phyloP scores from a whole-genome alignment of 2,888 invertebrate species.

The Pammene fasciana region DNA sequence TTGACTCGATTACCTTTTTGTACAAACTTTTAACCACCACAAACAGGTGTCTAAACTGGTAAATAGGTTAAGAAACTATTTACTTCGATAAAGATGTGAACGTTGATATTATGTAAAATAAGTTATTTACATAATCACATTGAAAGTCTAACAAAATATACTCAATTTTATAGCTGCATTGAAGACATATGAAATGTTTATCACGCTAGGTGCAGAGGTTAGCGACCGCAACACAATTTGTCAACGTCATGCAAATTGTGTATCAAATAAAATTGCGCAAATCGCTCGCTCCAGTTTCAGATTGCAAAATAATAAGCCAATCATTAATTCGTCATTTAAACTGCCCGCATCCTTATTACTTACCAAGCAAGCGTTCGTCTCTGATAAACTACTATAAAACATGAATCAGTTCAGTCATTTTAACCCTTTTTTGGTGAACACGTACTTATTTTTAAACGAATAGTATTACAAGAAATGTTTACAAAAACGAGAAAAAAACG shows the following conservation, averaged over 20 bases:
- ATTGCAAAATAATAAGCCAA: constrained; percentile 45
- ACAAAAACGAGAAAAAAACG: too few relatives aligned
- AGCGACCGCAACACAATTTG: constrained; percentile 61
- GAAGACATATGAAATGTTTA: constrained; percentile 4
- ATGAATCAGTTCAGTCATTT: too few relatives aligned
- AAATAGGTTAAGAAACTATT: too few relatives aligned
- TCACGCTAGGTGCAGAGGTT: constrained; percentile 47
- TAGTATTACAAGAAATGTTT: too few relatives aligned
- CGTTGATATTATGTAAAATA: too few relatives aligned
- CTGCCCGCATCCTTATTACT: not conserved
- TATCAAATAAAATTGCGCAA: constrained; percentile 64
- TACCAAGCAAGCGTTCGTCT: not conserved
- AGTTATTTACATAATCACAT: not conserved
- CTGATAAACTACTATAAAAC: not conserved
- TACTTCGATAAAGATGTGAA: too few relatives aligned
- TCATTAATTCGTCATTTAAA: not conserved
- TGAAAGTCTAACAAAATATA: not conserved
- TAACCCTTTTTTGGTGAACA: too few relatives aligned
- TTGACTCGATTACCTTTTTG: too few relatives aligned
- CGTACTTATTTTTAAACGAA: too few relatives aligned
- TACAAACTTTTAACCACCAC: too few relatives aligned
- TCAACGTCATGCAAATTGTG: constrained; percentile 57
- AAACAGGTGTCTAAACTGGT: too few relatives aligned
- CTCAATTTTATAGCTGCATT: too few relatives aligned
- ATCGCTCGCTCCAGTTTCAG: constrained; percentile 56